Evolutionary conservation across 2,888 invertebrate genomes (phyloP).

Genomic region (Diaprepes abbreviatus): DNA sequence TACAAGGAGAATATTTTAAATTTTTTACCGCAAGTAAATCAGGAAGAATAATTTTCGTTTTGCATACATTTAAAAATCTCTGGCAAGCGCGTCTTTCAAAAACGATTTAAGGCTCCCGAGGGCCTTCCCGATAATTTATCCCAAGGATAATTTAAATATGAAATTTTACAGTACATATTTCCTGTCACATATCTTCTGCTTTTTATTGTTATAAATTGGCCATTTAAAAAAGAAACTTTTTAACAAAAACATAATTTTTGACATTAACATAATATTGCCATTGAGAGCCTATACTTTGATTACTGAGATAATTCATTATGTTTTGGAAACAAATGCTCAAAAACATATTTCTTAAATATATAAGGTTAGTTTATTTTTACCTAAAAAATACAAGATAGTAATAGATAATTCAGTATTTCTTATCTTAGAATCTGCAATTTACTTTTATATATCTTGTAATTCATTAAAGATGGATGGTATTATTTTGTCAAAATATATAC

Average conservation of each 20-base stretch:
- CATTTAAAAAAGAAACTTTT: slow-evolving; percentile 8
- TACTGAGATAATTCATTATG: too few species aligned
- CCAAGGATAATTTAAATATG: slow-evolving; percentile 52
- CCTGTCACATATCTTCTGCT: slow-evolving; percentile 64
- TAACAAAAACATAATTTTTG: not conserved
- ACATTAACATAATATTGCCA: too few species aligned
- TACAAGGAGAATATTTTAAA: not conserved
- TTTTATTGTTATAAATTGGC: slow-evolving; percentile 66
- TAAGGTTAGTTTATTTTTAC: too few species aligned
- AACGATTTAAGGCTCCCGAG: slow-evolving; percentile 47
- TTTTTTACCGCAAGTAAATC: slow-evolving; percentile 4
- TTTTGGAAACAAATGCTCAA: too few species aligned
- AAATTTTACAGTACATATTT: slow-evolving; percentile 68
- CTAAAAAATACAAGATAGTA: too few species aligned
- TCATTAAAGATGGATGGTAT: not conserved
- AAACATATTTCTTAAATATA: too few species aligned
- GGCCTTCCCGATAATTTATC: slow-evolving; percentile 45
- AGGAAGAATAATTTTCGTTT: slow-evolving; percentile 33
- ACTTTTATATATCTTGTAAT: too few species aligned
- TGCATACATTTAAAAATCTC: slow-evolving; percentile 49
- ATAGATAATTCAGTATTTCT: too few species aligned
- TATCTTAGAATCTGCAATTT: too few species aligned
- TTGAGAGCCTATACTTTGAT: too few species aligned
- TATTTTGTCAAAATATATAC: slow-evolving; percentile 7
- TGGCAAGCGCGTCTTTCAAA: slow-evolving; percentile 39